Conservation (phyloP, 2,888 invertebrate genomes). For the Pseudococcus longispinus region DNA sequence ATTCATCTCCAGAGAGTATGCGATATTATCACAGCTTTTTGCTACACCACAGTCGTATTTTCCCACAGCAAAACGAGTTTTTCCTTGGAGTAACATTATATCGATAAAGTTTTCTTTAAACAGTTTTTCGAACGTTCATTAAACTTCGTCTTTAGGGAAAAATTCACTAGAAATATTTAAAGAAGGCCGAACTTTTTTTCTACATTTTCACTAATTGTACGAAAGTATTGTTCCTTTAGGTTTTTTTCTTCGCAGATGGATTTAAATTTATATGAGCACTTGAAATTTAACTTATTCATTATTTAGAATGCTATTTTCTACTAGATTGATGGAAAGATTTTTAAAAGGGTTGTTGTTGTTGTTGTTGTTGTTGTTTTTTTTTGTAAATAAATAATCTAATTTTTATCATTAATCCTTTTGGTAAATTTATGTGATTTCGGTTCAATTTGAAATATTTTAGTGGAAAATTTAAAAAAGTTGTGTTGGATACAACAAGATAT, state of each 20-base stretch:
- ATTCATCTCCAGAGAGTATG: background rate
- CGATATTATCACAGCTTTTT: background rate
- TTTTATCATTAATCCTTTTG: no score
- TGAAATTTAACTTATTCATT: background rate
- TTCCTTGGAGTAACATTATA: background rate
- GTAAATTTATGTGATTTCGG: no score
- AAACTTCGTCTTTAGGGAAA: background rate
- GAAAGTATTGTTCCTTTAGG: background rate
- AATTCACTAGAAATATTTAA: background rate
- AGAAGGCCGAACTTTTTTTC: background rate
- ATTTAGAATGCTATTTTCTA: no score
- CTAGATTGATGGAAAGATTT: no score
- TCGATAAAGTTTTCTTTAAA: conserved; percentile 5
- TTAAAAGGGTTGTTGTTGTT: no score
- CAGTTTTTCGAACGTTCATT: background rate
- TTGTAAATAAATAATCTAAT: no score
- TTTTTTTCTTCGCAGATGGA: background rate
- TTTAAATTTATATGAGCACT: background rate
- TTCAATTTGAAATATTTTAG: no score
- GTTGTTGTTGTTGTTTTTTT: no score
- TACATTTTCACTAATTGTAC: background rate
- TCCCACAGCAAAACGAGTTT: background rate
- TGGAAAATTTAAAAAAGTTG: no score
- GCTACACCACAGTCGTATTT: background rate
- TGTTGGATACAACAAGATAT: no score